phyloP scores from a whole-genome alignment of 2,113 vertebrate species.

The Rutilus rutilus region DNA sequence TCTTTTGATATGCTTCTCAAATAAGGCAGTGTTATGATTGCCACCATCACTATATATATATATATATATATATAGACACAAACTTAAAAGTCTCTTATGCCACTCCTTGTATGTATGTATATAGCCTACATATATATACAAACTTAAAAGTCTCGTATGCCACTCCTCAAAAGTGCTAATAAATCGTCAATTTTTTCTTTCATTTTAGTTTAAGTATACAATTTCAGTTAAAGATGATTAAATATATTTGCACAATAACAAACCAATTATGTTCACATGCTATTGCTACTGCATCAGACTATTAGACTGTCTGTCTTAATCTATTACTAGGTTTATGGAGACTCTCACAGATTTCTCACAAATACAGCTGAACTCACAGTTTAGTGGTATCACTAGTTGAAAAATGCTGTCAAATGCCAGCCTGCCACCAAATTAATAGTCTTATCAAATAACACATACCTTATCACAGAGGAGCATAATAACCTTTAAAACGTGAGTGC shows the following conservation, averaged over 20 bases:
- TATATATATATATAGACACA: too few relatives aligned
- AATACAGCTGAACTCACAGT: background rate
- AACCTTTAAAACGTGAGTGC: background rate
- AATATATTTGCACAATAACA: background rate
- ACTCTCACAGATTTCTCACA: background rate
- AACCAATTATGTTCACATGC: background rate
- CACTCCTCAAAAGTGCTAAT: background rate
- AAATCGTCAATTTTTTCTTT: background rate
- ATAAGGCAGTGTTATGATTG: too few relatives aligned
- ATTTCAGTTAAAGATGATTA: background rate
- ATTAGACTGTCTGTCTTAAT: background rate
- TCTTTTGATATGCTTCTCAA: too few relatives aligned
- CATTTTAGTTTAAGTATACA: background rate
- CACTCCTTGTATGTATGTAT: background rate
- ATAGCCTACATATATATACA: too few relatives aligned
- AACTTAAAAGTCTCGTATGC: too few relatives aligned
- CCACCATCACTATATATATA: too few relatives aligned
- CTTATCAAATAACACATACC: background rate
- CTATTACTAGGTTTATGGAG: background rate
- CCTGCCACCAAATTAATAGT: background rate
- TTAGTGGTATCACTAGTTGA: background rate
- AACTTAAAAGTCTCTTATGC: background rate
- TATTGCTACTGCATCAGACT: background rate
- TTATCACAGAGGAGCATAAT: background rate
- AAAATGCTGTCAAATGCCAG: background rate